Evolutionary conservation across 2,797 vertebrate genomes (phyloP).

Genomic region (Rhabdophis nuchalis): DNA sequence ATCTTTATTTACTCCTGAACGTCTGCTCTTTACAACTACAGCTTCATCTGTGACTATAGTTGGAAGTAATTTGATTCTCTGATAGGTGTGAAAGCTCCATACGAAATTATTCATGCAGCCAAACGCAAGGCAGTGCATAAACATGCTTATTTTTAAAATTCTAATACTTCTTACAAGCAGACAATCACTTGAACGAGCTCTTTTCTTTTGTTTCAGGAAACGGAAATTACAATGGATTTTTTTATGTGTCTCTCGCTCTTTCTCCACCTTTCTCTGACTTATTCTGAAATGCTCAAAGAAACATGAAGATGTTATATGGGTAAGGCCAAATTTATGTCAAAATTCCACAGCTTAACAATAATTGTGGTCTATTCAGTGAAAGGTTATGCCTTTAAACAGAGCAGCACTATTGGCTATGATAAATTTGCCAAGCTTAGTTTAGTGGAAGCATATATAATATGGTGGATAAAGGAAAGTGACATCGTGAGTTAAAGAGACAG

Average conservation of each 20-base stretch:
- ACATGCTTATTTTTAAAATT: background rate
- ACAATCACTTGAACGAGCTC: background rate
- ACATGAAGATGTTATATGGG: conserved; percentile 11
- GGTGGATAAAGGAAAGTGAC: conserved; percentile 40
- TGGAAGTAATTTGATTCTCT: background rate
- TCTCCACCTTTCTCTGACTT: background rate
- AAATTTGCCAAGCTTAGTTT: conserved; percentile 24
- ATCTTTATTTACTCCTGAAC: conserved; percentile 19
- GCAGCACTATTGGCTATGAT: conserved; percentile 23
- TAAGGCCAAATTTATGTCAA: conserved; percentile 17
- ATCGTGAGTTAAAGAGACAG: conserved; percentile 45
- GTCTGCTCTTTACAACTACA: background rate
- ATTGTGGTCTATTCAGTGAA: conserved; percentile 20
- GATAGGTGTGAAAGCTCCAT: background rate
- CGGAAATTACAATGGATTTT: background rate
- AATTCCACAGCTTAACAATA: background rate
- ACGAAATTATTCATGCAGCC: background rate
- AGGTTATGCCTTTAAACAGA: conserved; percentile 19
- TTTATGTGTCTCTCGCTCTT: background rate
- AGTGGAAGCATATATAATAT: background rate
- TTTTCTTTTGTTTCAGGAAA: background rate
- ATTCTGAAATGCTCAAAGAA: background rate
- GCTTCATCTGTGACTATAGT: background rate
- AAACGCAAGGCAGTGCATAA: conserved; percentile 5
- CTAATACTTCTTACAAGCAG: conserved; percentile 10